phyloP scores from a whole-genome alignment of 23 tunicate genomes.

The Styela plicata region DNA sequence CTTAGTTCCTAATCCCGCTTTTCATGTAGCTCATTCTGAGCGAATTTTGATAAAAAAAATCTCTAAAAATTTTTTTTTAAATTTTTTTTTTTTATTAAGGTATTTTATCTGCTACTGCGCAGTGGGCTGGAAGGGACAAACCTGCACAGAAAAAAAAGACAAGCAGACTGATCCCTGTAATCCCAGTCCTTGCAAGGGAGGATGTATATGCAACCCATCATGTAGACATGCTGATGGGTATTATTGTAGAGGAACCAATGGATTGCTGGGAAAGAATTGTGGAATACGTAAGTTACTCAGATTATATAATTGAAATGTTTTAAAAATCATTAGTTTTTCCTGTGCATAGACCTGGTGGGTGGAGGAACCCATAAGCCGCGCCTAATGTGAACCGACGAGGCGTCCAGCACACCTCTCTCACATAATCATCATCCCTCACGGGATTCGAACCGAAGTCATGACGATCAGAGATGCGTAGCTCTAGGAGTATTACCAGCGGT shows the following conservation, averaged over 20 bases:
- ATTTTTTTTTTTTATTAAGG: not conserved
- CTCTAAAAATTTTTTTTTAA: not conserved
- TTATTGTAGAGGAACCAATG: not conserved
- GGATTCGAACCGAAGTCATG: too few species aligned
- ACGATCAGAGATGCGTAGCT: too few species aligned
- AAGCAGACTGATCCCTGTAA: not conserved
- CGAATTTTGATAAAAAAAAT: too few species aligned
- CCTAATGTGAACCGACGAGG: too few species aligned
- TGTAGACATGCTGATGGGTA: not conserved
- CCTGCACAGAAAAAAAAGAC: not conserved
- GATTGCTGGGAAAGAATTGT: constrained; percentile 3
- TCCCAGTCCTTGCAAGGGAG: not conserved
- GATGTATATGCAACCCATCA: not conserved
- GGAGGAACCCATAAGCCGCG: too few species aligned
- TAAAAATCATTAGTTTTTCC: not conserved
- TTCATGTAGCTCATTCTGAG: too few species aligned
- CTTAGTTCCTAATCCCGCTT: too few species aligned
- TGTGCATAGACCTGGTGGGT: too few species aligned
- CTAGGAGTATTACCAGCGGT: too few species aligned
- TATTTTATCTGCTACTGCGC: not conserved
- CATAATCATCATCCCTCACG: too few species aligned
- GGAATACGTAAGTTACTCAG: not conserved
- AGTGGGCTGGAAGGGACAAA: not conserved
- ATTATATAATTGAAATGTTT: not conserved
- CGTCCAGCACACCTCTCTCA: too few species aligned